Conservation (phyloP, 1,140 invertebrate genomes). For the Coelopa frigida region DNA sequence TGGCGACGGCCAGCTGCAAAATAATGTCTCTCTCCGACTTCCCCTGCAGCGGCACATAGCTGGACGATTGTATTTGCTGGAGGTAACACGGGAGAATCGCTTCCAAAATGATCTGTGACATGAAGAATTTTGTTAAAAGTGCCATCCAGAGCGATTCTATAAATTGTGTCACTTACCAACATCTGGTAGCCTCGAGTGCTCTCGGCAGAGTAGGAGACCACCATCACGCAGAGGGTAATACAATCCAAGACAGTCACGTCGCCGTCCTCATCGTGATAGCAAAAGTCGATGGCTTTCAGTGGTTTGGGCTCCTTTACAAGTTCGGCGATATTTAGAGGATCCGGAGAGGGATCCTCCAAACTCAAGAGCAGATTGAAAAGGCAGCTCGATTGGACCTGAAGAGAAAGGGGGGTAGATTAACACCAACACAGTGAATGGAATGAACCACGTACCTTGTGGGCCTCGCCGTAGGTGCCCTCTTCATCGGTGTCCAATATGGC, state of each 20-base stretch:
- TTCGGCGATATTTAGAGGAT: conserved; percentile 92
- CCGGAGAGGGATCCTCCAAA: conserved; percentile 84
- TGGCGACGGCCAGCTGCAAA: conserved; percentile 86
- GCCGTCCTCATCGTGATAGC: conserved; percentile 93
- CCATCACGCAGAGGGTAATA: conserved; percentile 93
- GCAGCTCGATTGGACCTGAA: conserved; percentile 78
- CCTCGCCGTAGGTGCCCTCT: conserved; percentile 75
- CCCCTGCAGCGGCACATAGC: conserved; percentile 73
- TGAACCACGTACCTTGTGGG: conserved; percentile 64
- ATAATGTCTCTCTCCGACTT: conserved; percentile 92
- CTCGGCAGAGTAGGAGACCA: conserved; percentile 94
- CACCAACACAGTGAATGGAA: no score
- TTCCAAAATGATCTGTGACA: conserved; percentile 82
- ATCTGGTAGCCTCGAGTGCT: conserved; percentile 94
- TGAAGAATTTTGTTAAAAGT: not conserved
- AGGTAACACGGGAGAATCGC: conserved; percentile 92
- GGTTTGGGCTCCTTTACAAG: conserved; percentile 94
- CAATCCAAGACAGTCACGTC: conserved; percentile 90
- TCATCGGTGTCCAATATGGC: conserved; percentile 92
- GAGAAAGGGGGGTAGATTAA: conserved; percentile 12
- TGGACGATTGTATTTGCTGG: conserved; percentile 83
- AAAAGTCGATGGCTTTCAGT: conserved; percentile 93
- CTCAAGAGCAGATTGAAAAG: conserved; percentile 88
- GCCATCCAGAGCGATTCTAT: not conserved
- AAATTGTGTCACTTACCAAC: conserved; percentile 58